Evolutionary conservation across 2,113 vertebrate genomes (phyloP).

Genomic region (Perca fluviatilis): DNA sequence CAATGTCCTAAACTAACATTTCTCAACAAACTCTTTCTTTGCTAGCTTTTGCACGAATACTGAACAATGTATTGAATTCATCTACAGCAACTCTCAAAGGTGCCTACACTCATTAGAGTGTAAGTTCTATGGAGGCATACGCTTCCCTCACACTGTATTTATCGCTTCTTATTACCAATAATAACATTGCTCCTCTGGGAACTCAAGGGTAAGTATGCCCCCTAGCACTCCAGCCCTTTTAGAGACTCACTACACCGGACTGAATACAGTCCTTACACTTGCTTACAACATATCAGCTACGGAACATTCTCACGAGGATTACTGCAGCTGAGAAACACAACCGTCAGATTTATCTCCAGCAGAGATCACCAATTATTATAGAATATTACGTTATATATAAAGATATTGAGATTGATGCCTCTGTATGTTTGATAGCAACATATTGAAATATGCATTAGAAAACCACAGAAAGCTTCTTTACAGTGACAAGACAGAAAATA

Average conservation of each 20-base stretch:
- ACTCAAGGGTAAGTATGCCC: conserved; percentile 84
- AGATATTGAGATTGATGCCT: conserved; percentile 5
- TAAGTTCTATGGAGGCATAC: conserved; percentile 61
- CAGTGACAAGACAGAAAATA: not conserved
- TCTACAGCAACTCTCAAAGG: conserved; percentile 50
- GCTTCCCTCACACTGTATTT: conserved; percentile 80
- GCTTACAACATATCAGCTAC: conserved; percentile 37
- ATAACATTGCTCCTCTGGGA: conserved; percentile 86
- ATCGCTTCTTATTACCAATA: conserved; percentile 86
- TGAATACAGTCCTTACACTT: conserved; percentile 57
- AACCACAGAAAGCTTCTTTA: not conserved
- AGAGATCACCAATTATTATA: conserved; percentile 21
- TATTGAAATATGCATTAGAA: not conserved
- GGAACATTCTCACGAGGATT: conserved; percentile 49
- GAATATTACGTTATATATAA: conserved; percentile 3
- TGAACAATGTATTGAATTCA: conserved; percentile 27
- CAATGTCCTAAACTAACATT: conserved; percentile 61
- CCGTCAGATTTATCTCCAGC: conserved; percentile 34
- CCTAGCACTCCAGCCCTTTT: conserved; percentile 79
- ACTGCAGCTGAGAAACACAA: not conserved
- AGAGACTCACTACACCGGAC: conserved; percentile 66
- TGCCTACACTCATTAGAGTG: conserved; percentile 53
- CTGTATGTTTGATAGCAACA: not conserved
- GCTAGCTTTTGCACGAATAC: conserved; percentile 18
- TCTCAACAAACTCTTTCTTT: conserved; percentile 54